Evolutionary conservation across 2,888 invertebrate genomes (phyloP).

Genomic region (Anthophora plumipes): DNA sequence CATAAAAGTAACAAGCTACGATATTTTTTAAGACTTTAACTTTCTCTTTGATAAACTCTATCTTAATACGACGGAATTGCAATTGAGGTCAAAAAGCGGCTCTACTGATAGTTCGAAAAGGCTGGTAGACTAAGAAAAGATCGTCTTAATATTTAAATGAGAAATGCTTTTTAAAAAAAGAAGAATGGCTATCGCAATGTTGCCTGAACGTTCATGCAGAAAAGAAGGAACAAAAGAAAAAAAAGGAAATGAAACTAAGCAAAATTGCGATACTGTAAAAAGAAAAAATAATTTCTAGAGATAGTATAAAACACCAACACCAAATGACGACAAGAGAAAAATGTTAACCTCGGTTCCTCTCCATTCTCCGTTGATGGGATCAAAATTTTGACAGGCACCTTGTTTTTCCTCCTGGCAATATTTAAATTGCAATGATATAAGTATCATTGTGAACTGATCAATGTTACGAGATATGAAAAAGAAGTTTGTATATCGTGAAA

Average conservation of each 20-base stretch:
- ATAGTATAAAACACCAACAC: conserved; percentile 64
- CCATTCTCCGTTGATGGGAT: conserved; percentile 81
- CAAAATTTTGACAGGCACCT: conserved; percentile 83
- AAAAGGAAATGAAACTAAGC: conserved; percentile 21
- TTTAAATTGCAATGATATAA: conserved; percentile 71
- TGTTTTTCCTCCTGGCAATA: conserved; percentile 84
- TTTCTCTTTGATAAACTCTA: conserved; percentile 22
- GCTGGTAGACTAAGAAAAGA: conserved; percentile 19
- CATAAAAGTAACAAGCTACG: conserved; percentile 7
- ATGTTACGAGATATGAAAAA: conserved; percentile 35
- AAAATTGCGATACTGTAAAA: conserved; percentile 44
- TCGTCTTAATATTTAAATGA: conserved; percentile 3
- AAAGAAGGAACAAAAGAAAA: too few relatives aligned
- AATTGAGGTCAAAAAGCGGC: conserved; percentile 26
- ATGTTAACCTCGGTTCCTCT: conserved; percentile 82
- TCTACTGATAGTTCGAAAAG: conserved; percentile 32
- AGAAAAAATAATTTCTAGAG: conserved; percentile 32
- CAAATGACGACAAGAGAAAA: conserved; percentile 73
- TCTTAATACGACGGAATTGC: conserved; percentile 1
- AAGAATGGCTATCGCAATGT: conserved; percentile 35
- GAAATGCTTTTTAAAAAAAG: conserved; percentile 19
- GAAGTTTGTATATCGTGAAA: conserved; percentile 1
- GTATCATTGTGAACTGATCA: conserved; percentile 40
- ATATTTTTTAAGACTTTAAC: conserved; percentile 13
- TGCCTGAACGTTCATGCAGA: conserved; percentile 54